Conservation (phyloP, 2,797 vertebrate species). For the Periophthalmus magnuspinnatus region DNA sequence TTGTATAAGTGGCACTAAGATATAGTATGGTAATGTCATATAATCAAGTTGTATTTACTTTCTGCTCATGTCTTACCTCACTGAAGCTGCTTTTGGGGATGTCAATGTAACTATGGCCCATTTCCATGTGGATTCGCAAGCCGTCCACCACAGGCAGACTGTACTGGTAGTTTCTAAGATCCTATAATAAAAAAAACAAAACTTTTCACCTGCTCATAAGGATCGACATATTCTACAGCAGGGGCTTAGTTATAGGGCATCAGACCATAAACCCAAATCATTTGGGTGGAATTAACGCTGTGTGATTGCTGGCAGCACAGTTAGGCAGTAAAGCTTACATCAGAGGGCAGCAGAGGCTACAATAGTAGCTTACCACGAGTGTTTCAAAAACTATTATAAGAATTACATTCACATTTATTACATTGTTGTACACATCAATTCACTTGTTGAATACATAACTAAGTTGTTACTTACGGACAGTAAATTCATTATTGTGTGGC, state of each 20-base stretch:
- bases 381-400: no score
- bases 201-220: no score
- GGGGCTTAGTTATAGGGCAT: not conserved
- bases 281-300: no score
- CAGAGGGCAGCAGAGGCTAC: no score
- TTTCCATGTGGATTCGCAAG: conserved; percentile 92
- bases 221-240: not conserved
- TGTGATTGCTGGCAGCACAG: no score
- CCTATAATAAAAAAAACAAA: conserved; percentile 68
- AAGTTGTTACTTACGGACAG: conserved; percentile 85
- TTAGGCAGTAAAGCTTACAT: no score
- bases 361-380: no score
- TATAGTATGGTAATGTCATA: no score
- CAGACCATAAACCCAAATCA: no score
- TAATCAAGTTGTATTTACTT: not conserved
- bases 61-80: conserved; percentile 75
- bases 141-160: conserved; percentile 87
- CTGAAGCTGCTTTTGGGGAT: conserved; percentile 86
- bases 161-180: conserved; percentile 94
- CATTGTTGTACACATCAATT: not conserved
- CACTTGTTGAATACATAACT: not conserved
- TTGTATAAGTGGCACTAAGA: not conserved
- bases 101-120: conserved; percentile 93
- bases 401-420: no score
- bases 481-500: conserved; percentile 94